These are phyloP conservation scores for Siniperca scherzeri DNA, from an alignment of 2,797 vertebrate genomes.

Conservation along the genomic window DNA sequence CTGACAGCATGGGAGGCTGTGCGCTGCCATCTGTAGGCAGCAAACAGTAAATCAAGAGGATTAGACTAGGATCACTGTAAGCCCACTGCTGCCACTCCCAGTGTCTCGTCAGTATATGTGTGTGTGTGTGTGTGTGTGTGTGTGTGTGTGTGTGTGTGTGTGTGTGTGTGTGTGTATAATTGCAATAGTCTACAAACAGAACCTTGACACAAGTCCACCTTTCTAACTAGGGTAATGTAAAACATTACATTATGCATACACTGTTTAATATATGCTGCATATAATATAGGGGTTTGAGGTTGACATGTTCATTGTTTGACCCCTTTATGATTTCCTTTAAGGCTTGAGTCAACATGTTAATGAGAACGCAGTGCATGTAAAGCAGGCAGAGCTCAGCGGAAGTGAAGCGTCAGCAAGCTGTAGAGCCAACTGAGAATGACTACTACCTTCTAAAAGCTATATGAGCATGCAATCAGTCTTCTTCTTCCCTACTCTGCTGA, in stretches of 20 bases:
- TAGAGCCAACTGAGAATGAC: conserved; percentile 19
- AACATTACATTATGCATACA: conserved; percentile 43
- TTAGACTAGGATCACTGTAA: conserved; percentile 59
- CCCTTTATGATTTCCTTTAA: conserved; percentile 56
- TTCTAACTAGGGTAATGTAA: conserved; percentile 38
- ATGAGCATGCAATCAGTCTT: conserved; percentile 41
- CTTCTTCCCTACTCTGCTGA: conserved; percentile 23
- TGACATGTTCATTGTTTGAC: conserved; percentile 49
- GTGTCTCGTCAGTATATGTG: conserved; percentile 33
- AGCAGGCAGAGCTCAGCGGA: conserved; percentile 37
- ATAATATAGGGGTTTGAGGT: conserved; percentile 30
- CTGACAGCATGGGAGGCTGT: conserved; percentile 35
- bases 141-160: conserved; percentile 22
- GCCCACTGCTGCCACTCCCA: conserved; percentile 57
- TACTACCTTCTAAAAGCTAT: conserved; percentile 40
- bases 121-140: not conserved
- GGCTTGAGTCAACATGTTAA: conserved; percentile 59
- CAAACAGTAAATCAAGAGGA: conserved; percentile 62
- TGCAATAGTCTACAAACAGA: conserved; percentile 16
- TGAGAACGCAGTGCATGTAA: conserved; percentile 38
- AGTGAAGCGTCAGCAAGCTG: conserved; percentile 47
- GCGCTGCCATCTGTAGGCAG: conserved; percentile 65
- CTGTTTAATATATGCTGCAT: conserved; percentile 41
- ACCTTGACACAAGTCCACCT: conserved; percentile 27
- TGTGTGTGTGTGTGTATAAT: conserved; percentile 9